Evolutionary conservation across 2,888 invertebrate genomes (phyloP), one percentile per base, ranked within the genome.

Genomic region (Crocallis elinguaria): DNA sequence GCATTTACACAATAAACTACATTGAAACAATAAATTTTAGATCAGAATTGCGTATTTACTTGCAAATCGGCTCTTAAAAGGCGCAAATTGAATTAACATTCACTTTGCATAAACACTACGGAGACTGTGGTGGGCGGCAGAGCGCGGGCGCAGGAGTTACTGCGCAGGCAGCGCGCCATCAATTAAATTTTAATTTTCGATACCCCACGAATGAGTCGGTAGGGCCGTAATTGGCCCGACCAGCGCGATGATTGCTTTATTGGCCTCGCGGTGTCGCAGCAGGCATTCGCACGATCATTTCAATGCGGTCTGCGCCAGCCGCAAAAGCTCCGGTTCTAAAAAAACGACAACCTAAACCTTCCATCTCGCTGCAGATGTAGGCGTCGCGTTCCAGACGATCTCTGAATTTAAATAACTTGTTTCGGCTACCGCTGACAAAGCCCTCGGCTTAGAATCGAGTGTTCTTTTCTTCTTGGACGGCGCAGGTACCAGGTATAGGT

Each of bases 131-230:
- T 57, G 61, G 51, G 65, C 66, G 68, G 67, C 66, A 62, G 62
- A 57, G 68, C 66, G 62, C 63, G 58, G 52, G 64, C 61, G 39
- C 56, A 60, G 67, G 60, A 79, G 66, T 71, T 73, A 74, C 69
- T 73, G 70, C 66, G 67, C 67, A 67, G 62, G 61, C 76, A 66
- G 62, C 69, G 71, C 70, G 73, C 77, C 82, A 84, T 87, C 84
- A 86, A 88, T 90, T 88, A 86, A 85, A 80, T 78, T 87, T 88
- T 86, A 89, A 86, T 87, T 85, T 88, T 82, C 85, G 81, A 82
- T 79, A 75, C 72, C 75, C 70, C 75, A 73, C 78, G 82, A 82
- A 81, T 82, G 77, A 84, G 79, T 82, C 79, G 69, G 79, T 77
- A 70, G 73, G 70, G 67, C 66, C 73, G 77, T 88, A 88, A 90